Evolutionary conservation across 2,113 vertebrate species (phyloP).

Genomic region (Herpailurus yagouaroundi): DNA sequence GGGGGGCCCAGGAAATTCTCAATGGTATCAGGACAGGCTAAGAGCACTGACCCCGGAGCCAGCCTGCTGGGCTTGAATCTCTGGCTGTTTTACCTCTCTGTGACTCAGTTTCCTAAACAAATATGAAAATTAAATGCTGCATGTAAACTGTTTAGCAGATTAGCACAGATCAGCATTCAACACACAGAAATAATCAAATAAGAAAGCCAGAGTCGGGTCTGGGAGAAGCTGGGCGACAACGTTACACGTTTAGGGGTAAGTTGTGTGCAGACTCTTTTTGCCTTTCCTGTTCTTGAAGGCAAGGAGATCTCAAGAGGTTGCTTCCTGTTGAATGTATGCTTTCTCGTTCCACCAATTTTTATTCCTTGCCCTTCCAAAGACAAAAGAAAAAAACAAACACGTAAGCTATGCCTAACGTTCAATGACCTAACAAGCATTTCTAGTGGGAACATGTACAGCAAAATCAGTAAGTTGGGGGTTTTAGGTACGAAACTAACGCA

Average conservation of each 20-base stretch:
- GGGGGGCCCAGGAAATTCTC: not conserved
- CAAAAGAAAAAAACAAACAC: not conserved
- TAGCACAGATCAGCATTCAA: not conserved
- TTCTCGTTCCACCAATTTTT: not conserved
- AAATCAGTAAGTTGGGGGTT: not conserved
- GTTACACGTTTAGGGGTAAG: fast-evolving
- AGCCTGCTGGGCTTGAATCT: not conserved
- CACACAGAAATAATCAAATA: not conserved
- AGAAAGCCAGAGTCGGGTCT: not conserved
- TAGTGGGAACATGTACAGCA: not conserved
- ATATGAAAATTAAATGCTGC: not conserved
- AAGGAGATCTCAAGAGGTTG: not conserved
- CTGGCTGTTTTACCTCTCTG: not conserved
- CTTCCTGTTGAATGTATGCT: not conserved
- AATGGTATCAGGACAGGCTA: not conserved
- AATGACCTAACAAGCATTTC: not conserved
- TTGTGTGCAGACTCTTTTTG: not conserved
- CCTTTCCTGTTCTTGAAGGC: not conserved
- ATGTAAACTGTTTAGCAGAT: not conserved
- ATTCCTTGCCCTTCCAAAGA: not conserved
- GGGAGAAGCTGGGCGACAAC: not conserved
- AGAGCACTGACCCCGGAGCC: not conserved
- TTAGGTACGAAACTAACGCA: not conserved
- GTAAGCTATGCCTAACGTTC: not conserved
- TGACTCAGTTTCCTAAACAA: constrained; percentile 39